phyloP scores from a whole-genome alignment of 2,797 vertebrate species.

The Macropodus opercularis region DNA sequence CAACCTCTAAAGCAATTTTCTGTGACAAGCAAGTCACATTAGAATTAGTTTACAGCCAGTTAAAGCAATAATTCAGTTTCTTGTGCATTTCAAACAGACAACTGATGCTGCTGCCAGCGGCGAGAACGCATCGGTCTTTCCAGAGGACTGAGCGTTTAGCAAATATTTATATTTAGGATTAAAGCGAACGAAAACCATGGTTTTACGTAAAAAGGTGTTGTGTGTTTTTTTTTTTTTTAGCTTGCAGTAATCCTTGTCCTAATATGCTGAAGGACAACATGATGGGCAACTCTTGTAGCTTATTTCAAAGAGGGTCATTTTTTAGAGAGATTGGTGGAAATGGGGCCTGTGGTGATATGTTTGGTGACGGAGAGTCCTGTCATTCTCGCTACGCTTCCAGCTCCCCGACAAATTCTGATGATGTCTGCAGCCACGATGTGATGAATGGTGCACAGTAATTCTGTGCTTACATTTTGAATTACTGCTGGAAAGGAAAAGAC shows the following conservation, averaged over 20 bases:
- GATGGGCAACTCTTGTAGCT: background rate
- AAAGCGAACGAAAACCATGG: background rate
- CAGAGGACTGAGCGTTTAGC: background rate
- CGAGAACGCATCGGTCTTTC: constrained; percentile 9
- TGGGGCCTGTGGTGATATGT: constrained; percentile 25
- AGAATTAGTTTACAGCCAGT: constrained; percentile 19
- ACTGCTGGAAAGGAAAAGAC: constrained; percentile 23
- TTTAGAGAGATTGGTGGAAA: constrained; percentile 15
- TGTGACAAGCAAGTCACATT: constrained; percentile 26
- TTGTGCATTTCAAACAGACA: constrained; percentile 28
- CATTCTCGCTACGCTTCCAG: constrained; percentile 29
- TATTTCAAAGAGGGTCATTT: constrained; percentile 9
- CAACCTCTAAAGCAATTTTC: constrained; percentile 22
- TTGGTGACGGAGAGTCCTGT: constrained; percentile 54
- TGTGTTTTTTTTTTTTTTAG: background rate
- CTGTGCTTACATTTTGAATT: constrained; percentile 27
- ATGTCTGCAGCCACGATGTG: constrained; percentile 45
- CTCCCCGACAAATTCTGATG: constrained; percentile 26
- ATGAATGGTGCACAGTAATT: constrained; percentile 28
- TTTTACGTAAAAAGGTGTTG: background rate
- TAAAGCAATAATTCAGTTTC: constrained; percentile 21
- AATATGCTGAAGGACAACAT: background rate
- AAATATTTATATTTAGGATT: background rate
- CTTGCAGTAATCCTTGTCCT: background rate
- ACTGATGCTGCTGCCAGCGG: constrained; percentile 9